Evolutionary conservation across 2,797 vertebrate genomes (phyloP).

Genomic region (Pitangus sulphuratus): DNA sequence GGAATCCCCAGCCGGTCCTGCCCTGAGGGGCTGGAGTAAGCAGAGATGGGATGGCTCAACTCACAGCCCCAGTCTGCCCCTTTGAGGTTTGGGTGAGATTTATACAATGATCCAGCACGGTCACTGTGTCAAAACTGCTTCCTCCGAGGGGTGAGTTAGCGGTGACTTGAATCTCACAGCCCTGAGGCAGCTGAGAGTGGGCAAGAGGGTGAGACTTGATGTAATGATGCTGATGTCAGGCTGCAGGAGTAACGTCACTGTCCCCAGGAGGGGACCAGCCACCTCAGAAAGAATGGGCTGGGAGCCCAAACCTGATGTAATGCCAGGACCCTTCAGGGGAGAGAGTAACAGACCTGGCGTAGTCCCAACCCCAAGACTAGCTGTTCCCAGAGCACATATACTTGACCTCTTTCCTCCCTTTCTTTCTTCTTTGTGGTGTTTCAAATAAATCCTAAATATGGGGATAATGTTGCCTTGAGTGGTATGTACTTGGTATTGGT

Average conservation of each 20-base stretch:
- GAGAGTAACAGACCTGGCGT: rapidly evolving
- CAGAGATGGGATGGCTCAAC: neutral
- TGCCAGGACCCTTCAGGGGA: neutral
- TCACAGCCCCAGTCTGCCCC: neutral
- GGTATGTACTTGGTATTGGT: neutral
- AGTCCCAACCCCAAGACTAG: neutral
- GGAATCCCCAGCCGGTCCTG: rapidly evolving
- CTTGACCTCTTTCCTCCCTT: neutral
- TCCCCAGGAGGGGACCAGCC: neutral
- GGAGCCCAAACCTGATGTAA: neutral
- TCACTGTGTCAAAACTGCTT: rapidly evolving
- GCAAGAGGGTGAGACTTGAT: neutral
- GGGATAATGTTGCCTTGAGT: neutral
- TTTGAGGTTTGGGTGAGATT: neutral
- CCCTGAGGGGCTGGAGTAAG: neutral
- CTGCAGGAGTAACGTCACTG: neutral
- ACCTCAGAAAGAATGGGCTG: neutral
- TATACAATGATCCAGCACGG: rapidly evolving
- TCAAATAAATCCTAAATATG: neutral
- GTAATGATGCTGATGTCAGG: neutral
- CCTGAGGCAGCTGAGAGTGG: neutral
- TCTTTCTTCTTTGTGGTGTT: neutral
- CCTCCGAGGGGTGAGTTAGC: rapidly evolving
- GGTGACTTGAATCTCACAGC: neutral
- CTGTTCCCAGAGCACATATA: neutral